phyloP scores from a whole-genome alignment of 2,888 invertebrate genomes.

The Drosophila pseudotalamancana region DNA sequence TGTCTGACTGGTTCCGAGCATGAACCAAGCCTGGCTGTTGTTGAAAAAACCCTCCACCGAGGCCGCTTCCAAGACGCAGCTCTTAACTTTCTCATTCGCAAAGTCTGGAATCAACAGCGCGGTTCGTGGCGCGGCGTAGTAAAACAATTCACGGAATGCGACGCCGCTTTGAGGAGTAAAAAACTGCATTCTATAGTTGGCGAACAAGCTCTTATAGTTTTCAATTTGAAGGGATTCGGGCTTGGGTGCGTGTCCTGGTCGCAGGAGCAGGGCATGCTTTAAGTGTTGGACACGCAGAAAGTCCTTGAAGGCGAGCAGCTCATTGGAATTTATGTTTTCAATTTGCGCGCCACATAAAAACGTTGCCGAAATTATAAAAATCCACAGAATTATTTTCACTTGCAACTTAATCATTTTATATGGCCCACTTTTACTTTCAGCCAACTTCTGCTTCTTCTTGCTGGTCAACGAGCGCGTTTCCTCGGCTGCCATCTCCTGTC shows the following conservation, averaged over 20 bases:
- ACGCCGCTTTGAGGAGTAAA: conserved; percentile 35
- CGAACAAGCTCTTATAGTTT: conserved; percentile 51
- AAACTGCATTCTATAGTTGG: conserved; percentile 70
- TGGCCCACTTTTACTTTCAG: conserved; percentile 53
- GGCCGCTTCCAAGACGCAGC: conserved; percentile 49
- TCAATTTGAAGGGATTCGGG: conserved; percentile 30
- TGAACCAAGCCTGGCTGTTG: conserved; percentile 75
- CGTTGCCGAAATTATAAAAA: conserved; percentile 65
- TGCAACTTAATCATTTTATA: conserved; percentile 73
- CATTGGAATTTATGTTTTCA: conserved; percentile 76
- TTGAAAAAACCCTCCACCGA: conserved; percentile 69
- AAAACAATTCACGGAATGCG: conserved; percentile 63
- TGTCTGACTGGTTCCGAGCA: conserved; percentile 48
- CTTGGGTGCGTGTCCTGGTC: conserved; percentile 11
- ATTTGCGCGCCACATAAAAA: conserved; percentile 63
- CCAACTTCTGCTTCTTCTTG: conserved; percentile 15
- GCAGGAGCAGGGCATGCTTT: conserved; percentile 73
- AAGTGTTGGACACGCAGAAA: conserved; percentile 75
- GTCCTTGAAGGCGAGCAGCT: conserved; percentile 72
- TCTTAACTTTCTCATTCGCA: conserved; percentile 25
- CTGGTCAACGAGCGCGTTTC: conserved; percentile 9
- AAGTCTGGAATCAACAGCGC: conserved; percentile 67
- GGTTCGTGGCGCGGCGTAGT: conserved; percentile 58
- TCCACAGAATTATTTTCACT: conserved; percentile 74
- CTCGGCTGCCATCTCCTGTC: conserved; percentile 2